Percentiles rank a stretch among this genome's conserved stretches.
phyloP scores from a whole-genome alignment of 2,888 invertebrate species.

The Lutraria lutraria region DNA sequence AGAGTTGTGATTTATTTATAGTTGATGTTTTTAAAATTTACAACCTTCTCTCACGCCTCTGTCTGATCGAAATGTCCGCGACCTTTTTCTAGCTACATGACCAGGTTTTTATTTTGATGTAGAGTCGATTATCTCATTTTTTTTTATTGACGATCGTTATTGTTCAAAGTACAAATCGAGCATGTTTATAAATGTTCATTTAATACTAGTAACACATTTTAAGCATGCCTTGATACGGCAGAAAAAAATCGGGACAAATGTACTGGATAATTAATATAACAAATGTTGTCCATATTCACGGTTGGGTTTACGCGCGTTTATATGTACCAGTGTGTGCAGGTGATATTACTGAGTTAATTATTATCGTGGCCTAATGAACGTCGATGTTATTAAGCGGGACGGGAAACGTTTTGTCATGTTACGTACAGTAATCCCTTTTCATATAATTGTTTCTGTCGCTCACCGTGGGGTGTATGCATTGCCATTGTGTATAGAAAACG shows the following conservation, averaged over 20 bases:
- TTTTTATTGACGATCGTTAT: too few species aligned
- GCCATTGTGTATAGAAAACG: not conserved
- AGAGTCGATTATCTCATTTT: too few species aligned
- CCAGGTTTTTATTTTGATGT: too few species aligned
- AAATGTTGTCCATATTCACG: too few species aligned
- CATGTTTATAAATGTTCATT: too few species aligned
- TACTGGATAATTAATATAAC: not conserved
- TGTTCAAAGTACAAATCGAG: too few species aligned
- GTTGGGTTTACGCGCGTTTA: too few species aligned
- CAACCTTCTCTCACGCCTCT: too few species aligned
- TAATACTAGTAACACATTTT: too few species aligned
- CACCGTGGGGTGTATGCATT: not conserved
- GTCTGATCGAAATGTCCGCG: not conserved
- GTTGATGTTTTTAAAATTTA: too few species aligned
- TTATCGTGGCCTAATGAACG: not conserved
- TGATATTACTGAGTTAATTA: not conserved
- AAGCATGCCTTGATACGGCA: not conserved
- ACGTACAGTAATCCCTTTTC: not conserved
- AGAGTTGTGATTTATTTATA: too few species aligned
- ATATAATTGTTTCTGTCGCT: not conserved
- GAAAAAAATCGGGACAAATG: not conserved
- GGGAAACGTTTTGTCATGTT: not conserved
- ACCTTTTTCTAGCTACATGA: too few species aligned
- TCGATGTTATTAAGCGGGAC: not conserved
- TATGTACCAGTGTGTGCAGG: not conserved